A percentile compares a stretch with the other conserved stretches of the same genome.
Evolutionary conservation across 2,888 invertebrate species (phyloP).

Genomic region (Drosophila colorata): DNA sequence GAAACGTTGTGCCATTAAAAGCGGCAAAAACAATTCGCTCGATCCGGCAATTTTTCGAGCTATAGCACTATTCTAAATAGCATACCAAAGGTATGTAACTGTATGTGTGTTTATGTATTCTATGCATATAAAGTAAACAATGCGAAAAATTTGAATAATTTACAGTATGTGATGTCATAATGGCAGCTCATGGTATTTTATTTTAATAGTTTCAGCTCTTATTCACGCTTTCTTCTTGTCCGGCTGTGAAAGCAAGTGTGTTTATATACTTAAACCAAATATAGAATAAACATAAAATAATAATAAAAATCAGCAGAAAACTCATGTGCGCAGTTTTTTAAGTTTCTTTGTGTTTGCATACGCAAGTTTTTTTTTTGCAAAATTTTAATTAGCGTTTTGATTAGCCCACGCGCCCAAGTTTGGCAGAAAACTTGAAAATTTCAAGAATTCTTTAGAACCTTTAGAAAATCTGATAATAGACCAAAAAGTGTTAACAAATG

Average conservation of each 20-base stretch:
- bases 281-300: conserved; percentile 24
- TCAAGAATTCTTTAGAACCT: conserved; percentile 17
- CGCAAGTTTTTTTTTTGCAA: conserved; percentile 15
- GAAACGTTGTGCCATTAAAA: conserved; percentile 68
- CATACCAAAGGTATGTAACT: conserved; percentile 42
- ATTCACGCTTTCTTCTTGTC: conserved; percentile 57
- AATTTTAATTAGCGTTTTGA: conserved; percentile 31
- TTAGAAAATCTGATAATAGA: conserved; percentile 6
- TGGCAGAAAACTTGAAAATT: conserved; percentile 1
- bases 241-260: conserved; percentile 24
- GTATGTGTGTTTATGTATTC: conserved; percentile 9
- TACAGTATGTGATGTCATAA: conserved; percentile 77
- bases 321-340: too few species aligned
- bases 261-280: conserved; percentile 22
- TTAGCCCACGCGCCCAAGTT: conserved; percentile 28
- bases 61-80: conserved; percentile 42
- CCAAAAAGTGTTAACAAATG: conserved; percentile 8
- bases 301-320: neutral
- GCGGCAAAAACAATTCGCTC: conserved; percentile 40
- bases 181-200: conserved; percentile 28
- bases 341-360: neutral
- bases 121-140: conserved; percentile 57
- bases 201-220: conserved; percentile 38
- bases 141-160: conserved; percentile 71
- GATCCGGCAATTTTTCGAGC: conserved; percentile 43